A percentile compares a stretch with the other conserved stretches of the same genome.
These are phyloP conservation scores for Diceros bicornis DNA, from an alignment of 2,797 vertebrate species.

Conservation along the genomic window DNA sequence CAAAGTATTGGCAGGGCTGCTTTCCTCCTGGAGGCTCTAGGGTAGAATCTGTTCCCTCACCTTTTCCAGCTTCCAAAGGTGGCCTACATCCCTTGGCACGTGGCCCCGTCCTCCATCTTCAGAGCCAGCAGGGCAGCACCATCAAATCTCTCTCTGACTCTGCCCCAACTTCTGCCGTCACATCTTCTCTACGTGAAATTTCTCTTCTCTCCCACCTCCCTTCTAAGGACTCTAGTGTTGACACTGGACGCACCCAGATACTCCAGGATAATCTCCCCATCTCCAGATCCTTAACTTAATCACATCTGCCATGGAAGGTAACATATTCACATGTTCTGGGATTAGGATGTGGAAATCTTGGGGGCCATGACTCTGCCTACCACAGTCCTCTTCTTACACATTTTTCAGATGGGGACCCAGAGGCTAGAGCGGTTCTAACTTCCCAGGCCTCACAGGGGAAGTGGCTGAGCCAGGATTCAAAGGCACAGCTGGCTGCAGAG, in stretches of 20 bases:
- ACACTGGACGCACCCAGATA: not conserved
- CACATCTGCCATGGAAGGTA: fast-evolving
- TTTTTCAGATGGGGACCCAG: not conserved
- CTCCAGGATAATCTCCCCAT: not conserved
- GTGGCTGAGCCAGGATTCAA: not conserved
- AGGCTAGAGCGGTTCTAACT: not conserved
- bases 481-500: not conserved
- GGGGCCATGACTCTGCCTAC: not conserved
- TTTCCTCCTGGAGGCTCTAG: not conserved
- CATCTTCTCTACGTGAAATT: not conserved
- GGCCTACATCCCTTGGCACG: not conserved
- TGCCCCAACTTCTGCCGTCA: fast-evolving
- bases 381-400: not conserved
- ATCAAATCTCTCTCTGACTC: not conserved
- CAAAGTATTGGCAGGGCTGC: not conserved
- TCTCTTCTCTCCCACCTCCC: not conserved
- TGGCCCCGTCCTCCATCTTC: not conserved
- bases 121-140: not conserved
- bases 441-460: not conserved
- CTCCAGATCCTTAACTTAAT: not conserved
- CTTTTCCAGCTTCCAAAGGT: not conserved
- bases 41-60: not conserved
- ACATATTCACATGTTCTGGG: not conserved
- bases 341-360: not conserved
- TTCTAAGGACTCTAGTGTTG: not conserved